A percentile compares a stretch with the other conserved stretches of the same genome.
These are phyloP conservation scores for Notarius quadriscutis DNA, from an alignment of 2,113 vertebrate species.

Conservation along the genomic window DNA sequence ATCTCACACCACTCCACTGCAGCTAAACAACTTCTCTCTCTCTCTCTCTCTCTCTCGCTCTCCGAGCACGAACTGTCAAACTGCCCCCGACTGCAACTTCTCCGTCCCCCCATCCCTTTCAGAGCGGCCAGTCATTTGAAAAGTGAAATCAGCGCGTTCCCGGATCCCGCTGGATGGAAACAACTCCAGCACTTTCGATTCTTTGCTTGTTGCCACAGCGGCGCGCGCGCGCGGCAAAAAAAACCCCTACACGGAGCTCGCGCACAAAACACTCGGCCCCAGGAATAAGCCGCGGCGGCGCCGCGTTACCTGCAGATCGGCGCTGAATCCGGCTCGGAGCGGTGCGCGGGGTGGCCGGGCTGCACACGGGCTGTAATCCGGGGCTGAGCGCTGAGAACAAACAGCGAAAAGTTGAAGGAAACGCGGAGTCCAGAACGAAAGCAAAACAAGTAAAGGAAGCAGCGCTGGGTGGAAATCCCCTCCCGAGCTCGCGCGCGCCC, in stretches of 20 bases:
- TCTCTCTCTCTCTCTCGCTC: background rate
- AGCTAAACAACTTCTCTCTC: background rate
- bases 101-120: constrained; percentile 2
- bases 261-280: constrained; percentile 1
- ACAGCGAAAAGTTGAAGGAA: constrained; percentile 78
- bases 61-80: constrained; percentile 47
- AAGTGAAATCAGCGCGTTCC: constrained; percentile 75
- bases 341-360: background rate
- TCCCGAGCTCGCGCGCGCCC: constrained; percentile 66
- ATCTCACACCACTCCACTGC: background rate
- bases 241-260: constrained; percentile 16
- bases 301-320: constrained; percentile 52
- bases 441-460: constrained; percentile 93
- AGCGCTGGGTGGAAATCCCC: constrained; percentile 83
- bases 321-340: constrained; percentile 9
- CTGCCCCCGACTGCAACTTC: constrained; percentile 21
- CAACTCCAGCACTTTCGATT: constrained; percentile 56
- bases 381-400: constrained; percentile 65
- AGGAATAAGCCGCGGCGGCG: constrained; percentile 46
- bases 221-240: background rate
- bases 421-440: constrained; percentile 88
- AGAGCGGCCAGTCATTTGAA: constrained; percentile 67
- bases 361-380: background rate
- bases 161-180: constrained; percentile 58
- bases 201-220: constrained; percentile 33